Percentiles rank a stretch among this genome's conserved stretches.
These are phyloP conservation scores for Heliconius erato DNA, from an alignment of 2,888 invertebrate genomes.

Conservation along the genomic window DNA sequence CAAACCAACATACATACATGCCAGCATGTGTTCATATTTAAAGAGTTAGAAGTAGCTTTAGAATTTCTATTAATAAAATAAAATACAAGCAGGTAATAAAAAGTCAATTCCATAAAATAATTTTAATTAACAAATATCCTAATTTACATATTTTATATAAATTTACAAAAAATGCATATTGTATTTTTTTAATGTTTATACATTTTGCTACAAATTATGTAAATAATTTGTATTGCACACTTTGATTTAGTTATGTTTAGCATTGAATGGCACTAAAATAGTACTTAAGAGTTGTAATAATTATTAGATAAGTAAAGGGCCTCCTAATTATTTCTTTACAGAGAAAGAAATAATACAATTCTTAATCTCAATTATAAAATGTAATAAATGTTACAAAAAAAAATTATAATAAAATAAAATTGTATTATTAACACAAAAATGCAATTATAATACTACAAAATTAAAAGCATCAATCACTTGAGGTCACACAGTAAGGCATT, in stretches of 20 bases:
- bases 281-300: not conserved
- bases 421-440: slow-evolving; percentile 6
- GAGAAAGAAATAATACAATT: not conserved
- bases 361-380: not conserved
- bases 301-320: slow-evolving; percentile 10
- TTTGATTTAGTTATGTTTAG: not conserved
- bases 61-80: not conserved
- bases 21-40: too few species aligned
- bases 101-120: not conserved
- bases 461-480: slow-evolving; percentile 22
- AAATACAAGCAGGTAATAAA: not conserved
- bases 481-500: not conserved
- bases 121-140: slow-evolving; percentile 25
- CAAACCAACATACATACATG: too few species aligned
- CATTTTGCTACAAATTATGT: not conserved
- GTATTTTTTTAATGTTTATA: not conserved
- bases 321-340: slow-evolving; percentile 2
- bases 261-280: not conserved
- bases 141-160: not conserved
- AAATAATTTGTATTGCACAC: not conserved
- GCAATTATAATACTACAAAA: slow-evolving; percentile 11
- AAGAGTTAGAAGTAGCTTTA: too few species aligned
- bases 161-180: slow-evolving; percentile 1
- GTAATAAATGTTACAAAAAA: not conserved
- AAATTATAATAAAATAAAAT: not conserved